Evolutionary conservation across 2,888 invertebrate species (phyloP).

Genomic region (Eumerus sabulonum): DNA sequence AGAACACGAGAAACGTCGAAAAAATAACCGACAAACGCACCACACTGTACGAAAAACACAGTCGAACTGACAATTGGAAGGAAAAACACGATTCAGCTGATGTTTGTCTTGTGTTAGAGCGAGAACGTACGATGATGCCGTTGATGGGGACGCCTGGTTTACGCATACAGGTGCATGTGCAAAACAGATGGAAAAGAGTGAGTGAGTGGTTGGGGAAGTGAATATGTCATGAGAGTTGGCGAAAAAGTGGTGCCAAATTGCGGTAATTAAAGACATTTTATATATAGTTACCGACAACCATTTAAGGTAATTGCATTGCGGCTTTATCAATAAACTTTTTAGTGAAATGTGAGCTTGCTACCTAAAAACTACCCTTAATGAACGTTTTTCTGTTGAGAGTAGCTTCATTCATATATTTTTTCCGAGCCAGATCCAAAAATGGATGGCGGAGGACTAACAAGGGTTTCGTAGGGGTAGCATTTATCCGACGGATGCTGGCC

Average conservation of each 20-base stretch:
- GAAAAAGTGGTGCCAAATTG: conserved; percentile 47
- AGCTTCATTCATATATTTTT: no score
- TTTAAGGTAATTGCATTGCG: no score
- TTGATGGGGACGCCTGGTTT: conserved; percentile 10
- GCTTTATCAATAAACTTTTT: no score
- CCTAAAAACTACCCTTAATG: no score
- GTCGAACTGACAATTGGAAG: conserved; percentile 49
- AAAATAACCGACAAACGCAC: conserved; percentile 31
- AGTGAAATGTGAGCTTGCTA: no score
- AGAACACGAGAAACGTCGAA: conserved; percentile 6
- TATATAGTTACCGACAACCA: no score
- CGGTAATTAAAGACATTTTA: neutral
- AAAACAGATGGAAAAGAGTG: neutral
- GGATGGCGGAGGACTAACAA: no score
- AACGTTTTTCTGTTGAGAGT: no score
- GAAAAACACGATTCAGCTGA: conserved; percentile 42
- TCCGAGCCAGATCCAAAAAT: no score
- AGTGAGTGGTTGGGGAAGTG: conserved; percentile 6
- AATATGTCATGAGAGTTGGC: conserved; percentile 52
- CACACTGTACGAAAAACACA: conserved; percentile 45
- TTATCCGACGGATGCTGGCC: no score
- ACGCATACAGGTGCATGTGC: conserved; percentile 45
- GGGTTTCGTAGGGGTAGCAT: no score
- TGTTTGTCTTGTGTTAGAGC: conserved; percentile 44
- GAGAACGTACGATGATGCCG: conserved; percentile 11